phyloP scores from a whole-genome alignment of 2,113 vertebrate species.

The Electrona antarctica region DNA sequence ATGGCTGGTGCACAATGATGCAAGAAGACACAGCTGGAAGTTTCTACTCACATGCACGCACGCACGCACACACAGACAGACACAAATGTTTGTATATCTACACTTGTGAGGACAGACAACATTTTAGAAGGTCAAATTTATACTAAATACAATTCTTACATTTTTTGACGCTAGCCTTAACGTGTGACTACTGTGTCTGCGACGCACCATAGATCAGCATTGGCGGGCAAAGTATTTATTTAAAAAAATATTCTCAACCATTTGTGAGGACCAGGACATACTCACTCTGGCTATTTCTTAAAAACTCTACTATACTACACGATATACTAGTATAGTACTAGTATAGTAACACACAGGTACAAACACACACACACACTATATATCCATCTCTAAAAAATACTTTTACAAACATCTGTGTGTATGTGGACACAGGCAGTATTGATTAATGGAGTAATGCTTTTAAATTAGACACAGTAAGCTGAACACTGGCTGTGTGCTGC shows the following conservation, averaged over 20 bases:
- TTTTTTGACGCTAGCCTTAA: too few relatives aligned
- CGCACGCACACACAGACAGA: background rate
- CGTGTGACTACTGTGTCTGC: too few relatives aligned
- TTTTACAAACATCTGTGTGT: constrained; percentile 48
- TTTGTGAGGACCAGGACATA: too few relatives aligned
- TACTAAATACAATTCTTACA: too few relatives aligned
- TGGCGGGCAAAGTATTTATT: too few relatives aligned
- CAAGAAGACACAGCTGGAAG: constrained; percentile 56
- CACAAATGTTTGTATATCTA: background rate
- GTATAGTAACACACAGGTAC: too few relatives aligned
- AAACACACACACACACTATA: constrained; percentile 7
- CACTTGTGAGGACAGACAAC: background rate
- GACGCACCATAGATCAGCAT: too few relatives aligned
- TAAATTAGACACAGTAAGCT: constrained; percentile 43
- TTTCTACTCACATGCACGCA: constrained; percentile 15
- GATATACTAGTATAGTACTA: too few relatives aligned
- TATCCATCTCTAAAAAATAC: constrained; percentile 51
- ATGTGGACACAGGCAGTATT: constrained; percentile 50
- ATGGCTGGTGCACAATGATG: constrained; percentile 48
- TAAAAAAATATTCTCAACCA: too few relatives aligned
- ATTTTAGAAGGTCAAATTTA: too few relatives aligned
- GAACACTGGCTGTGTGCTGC: constrained; percentile 44
- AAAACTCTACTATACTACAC: too few relatives aligned
- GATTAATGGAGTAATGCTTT: constrained; percentile 49
- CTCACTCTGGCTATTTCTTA: too few relatives aligned